Evolutionary conservation across 2,888 invertebrate species (phyloP).

Genomic region (Calameuta pallipes): DNA sequence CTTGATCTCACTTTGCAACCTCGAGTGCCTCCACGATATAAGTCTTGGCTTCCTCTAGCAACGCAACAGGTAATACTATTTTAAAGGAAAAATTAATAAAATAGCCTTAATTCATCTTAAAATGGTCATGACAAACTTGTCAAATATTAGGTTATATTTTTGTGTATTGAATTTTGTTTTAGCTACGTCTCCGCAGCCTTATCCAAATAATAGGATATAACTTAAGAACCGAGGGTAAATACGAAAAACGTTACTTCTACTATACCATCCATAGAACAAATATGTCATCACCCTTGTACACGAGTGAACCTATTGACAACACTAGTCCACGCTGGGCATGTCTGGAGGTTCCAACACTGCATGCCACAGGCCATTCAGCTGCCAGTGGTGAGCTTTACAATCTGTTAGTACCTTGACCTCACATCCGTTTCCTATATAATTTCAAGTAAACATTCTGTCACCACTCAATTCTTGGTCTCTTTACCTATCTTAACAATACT

Average conservation of each 20-base stretch:
- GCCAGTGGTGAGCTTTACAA: constrained; percentile 55
- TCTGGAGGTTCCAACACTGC: constrained; percentile 75
- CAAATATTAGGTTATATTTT: too few species aligned
- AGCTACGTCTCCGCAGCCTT: constrained; percentile 82
- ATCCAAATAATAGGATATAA: constrained; percentile 80
- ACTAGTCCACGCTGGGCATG: constrained; percentile 86
- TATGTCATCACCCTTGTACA: constrained; percentile 86
- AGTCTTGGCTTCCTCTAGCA: constrained; percentile 83
- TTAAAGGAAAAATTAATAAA: background rate
- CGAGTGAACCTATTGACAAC: constrained; percentile 79
- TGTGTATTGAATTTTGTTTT: constrained; percentile 43
- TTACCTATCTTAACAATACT: background rate
- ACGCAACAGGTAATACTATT: constrained; percentile 78
- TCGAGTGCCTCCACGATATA: constrained; percentile 73
- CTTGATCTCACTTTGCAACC: constrained; percentile 62
- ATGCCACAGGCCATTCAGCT: constrained; percentile 66
- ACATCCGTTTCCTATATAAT: background rate
- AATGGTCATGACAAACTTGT: too few species aligned
- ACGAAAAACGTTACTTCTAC: constrained; percentile 74
- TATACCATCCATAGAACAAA: constrained; percentile 84
- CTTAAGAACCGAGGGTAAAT: constrained; percentile 68
- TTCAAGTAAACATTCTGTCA: background rate
- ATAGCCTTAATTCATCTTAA: too few species aligned
- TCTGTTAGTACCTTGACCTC: constrained; percentile 15
- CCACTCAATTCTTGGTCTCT: background rate